Base-by-base conservation (phyloP, 2,113 vertebrate genomes). In the Leucoraja erinaceus region DNA sequence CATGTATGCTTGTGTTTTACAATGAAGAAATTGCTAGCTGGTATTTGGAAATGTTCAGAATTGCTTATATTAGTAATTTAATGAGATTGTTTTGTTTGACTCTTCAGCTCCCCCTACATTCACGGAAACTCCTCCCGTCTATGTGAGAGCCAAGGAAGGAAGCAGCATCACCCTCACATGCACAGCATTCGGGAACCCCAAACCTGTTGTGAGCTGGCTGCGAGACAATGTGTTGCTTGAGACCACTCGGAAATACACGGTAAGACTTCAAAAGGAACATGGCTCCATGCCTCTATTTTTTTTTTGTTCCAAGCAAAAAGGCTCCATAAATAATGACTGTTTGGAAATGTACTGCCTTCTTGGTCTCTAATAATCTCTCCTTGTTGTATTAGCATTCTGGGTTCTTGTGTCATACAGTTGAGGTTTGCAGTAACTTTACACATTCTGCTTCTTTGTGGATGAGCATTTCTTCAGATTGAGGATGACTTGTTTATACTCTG, bases 131-230 rank as follows among this genome's bases (percentile, higher is more conserved):
- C 98, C 99, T 5, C 98, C 98, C 0, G 98, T 99, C 94, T 99
- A 99, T 94, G 98, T 99, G 93, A 98, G 99, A 95, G 98, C 97
- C 0, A 99, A 98, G 95, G 98, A 99, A 95, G 98, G 98, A 56
- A 97, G 98, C 94, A 98, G 97, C 72, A 95, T 98, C 93, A 97
- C 97, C 94, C 96, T 99, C 94, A 98, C 96, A 94, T 99, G 99
- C 95, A 98, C 97, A 93, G 99, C 99, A 83, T 98, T 98, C 12
- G 99, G 99, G 94, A 99, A 99, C 95, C 99, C 99, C 93, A 99
- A 99, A 95, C 99, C 99, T 93, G 97, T 97, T 54, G 98, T 99
- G 96, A 98, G 98, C 95, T 99, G 99, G 98, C 96, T 99, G 93
- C 96, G 97, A 94, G 98, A 99, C 93, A 98, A 98, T 94, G 96